Evolutionary conservation across 2,113 vertebrate species (phyloP).

Genomic region (Paradoxurus hermaphroditus): DNA sequence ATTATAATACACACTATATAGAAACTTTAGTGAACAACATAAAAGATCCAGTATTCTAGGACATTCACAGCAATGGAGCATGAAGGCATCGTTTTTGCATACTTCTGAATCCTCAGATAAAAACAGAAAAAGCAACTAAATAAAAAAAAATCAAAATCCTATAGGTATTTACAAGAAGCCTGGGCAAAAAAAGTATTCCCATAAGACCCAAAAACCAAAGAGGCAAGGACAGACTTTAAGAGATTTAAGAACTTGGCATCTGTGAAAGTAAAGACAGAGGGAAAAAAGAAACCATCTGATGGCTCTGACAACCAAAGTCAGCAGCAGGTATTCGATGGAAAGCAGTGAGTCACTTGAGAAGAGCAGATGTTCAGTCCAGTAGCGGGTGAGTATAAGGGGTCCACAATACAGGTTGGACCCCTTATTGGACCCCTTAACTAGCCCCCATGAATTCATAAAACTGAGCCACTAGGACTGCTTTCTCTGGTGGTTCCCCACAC

Average conservation of each 20-base stretch:
- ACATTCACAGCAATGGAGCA: not conserved
- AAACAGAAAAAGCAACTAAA: not conserved
- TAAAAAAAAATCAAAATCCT: not conserved
- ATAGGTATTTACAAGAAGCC: not conserved
- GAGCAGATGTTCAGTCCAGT: not conserved
- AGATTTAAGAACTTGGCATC: not conserved
- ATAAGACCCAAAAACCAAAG: not conserved
- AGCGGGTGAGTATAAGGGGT: not conserved
- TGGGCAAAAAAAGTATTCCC: not conserved
- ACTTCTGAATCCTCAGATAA: not conserved
- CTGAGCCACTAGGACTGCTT: not conserved
- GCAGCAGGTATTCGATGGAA: not conserved
- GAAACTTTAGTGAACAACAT: not conserved
- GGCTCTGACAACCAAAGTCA: not conserved
- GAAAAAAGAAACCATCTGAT: not conserved
- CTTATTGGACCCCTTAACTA: no score
- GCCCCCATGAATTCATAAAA: not conserved
- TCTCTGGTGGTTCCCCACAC: not conserved
- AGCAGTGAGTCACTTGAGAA: not conserved
- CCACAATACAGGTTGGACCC: not conserved
- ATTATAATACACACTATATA: not conserved
- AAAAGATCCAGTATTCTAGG: not conserved
- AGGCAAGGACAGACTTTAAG: not conserved
- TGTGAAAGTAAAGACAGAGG: not conserved
- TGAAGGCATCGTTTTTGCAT: not conserved